Percentiles rank a stretch among this genome's conserved stretches.
Conservation (phyloP, 2,113 vertebrate genomes). For the Panthera tigris region DNA sequence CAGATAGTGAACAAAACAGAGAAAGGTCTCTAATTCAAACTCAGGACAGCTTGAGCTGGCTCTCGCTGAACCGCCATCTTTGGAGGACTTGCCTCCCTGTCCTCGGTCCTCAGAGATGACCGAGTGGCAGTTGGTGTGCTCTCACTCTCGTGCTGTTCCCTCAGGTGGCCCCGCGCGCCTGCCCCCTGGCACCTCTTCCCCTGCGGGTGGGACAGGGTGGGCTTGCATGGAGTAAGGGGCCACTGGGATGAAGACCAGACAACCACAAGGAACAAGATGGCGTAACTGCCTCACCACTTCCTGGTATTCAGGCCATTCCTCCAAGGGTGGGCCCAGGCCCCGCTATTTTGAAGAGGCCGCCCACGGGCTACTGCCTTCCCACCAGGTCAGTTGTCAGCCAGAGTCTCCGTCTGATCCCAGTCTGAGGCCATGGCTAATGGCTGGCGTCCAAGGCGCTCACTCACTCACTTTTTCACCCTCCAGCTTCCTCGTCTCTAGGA, state of each 20-base stretch:
- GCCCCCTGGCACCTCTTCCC: not conserved
- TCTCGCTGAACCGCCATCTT: not conserved
- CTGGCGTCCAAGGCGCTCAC: not conserved
- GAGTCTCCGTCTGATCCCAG: not conserved
- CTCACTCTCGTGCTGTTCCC: fast-evolving
- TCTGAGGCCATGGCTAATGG: fast-evolving
- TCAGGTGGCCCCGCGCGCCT: fast-evolving
- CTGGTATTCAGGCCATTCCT: not conserved
- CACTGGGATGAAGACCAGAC: not conserved
- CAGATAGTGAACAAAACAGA: not conserved
- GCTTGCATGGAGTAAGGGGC: not conserved
- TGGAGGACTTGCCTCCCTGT: not conserved
- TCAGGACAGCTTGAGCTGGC: fast-evolving
- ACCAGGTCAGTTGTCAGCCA: too few relatives aligned
- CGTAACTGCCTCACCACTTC: not conserved
- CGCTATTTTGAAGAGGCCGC: not conserved
- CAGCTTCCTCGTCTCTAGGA: not conserved
- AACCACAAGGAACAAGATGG: not conserved
- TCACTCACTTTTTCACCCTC: not conserved
- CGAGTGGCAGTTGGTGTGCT: fast-evolving
- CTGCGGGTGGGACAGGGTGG: too few relatives aligned
- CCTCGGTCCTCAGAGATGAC: fast-evolving
- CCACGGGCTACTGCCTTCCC: fast-evolving
- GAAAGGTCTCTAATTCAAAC: not conserved
- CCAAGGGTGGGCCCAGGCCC: not conserved